Conservation (phyloP, 2,113 vertebrate species). For the Eulemur rufifrons region DNA sequence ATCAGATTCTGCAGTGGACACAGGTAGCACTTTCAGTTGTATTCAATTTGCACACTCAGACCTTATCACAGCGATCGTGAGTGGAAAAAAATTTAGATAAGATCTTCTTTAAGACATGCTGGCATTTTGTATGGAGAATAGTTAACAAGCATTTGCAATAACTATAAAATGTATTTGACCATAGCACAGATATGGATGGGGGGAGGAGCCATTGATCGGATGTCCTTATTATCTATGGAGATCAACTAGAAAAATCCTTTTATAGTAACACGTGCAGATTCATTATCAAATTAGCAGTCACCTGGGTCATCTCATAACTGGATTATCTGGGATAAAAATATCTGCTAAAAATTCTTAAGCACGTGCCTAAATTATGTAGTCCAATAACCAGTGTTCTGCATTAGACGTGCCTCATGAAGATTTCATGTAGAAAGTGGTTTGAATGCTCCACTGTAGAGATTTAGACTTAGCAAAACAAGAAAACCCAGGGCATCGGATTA, state of each 20-base stretch:
- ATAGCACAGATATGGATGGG: not conserved
- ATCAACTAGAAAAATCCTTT: constrained; percentile 50
- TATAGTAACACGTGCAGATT: constrained; percentile 24
- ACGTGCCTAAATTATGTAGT: not conserved
- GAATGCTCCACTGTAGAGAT: not conserved
- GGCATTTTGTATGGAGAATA: not conserved
- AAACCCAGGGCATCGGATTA: no score
- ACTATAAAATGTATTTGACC: not conserved
- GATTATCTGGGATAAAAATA: constrained; percentile 64
- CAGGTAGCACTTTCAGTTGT: not conserved
- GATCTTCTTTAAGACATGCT: not conserved
- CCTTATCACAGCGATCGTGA: not conserved
- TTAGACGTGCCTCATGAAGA: not conserved
- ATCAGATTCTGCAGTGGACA: not conserved
- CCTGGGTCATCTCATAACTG: not conserved
- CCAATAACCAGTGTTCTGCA: accelerated
- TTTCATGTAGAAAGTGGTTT: not conserved
- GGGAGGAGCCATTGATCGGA: accelerated
- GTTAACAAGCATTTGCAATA: not conserved
- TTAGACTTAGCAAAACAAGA: not conserved
- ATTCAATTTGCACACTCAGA: not conserved
- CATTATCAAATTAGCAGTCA: constrained; percentile 57
- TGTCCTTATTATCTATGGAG: not conserved
- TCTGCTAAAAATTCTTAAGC: constrained; percentile 11
- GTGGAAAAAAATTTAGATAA: not conserved